phyloP scores from a whole-genome alignment of 2,113 vertebrate genomes.

The Sander lucioperca region DNA sequence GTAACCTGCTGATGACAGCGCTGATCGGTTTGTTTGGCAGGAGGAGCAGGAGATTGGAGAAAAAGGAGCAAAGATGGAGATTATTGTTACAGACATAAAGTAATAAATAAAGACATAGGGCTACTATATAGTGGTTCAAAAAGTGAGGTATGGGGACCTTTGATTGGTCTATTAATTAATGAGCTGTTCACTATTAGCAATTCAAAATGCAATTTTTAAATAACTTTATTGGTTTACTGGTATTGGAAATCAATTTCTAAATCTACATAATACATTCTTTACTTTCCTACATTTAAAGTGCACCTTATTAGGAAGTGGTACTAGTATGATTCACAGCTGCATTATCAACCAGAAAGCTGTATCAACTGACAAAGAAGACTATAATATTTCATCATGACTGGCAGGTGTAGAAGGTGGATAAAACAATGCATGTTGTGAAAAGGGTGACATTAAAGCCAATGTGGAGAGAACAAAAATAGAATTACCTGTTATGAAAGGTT shows the following conservation, averaged over 20 bases:
- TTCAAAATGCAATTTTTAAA: background rate
- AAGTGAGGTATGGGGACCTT: background rate
- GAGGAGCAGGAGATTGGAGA: constrained; percentile 32
- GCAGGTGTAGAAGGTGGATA: background rate
- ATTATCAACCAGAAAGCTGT: background rate
- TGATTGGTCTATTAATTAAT: background rate
- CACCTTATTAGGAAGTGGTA: background rate
- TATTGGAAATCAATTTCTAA: background rate
- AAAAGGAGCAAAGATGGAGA: background rate
- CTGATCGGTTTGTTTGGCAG: constrained; percentile 35
- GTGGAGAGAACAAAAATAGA: background rate
- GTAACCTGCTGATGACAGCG: constrained; percentile 70
- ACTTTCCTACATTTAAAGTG: background rate
- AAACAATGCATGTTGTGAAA: background rate
- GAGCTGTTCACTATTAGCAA: background rate
- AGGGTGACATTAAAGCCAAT: background rate
- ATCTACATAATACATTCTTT: background rate
- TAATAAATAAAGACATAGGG: background rate
- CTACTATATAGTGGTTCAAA: background rate
- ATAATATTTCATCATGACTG: background rate
- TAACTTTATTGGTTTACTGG: background rate
- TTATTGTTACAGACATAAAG: background rate
- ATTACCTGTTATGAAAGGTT: too few species aligned
- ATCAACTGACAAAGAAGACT: background rate
- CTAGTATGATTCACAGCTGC: too few species aligned